Base-by-base conservation (phyloP, 2,113 vertebrate genomes). In the Ornithorhynchus anatinus region DNA sequence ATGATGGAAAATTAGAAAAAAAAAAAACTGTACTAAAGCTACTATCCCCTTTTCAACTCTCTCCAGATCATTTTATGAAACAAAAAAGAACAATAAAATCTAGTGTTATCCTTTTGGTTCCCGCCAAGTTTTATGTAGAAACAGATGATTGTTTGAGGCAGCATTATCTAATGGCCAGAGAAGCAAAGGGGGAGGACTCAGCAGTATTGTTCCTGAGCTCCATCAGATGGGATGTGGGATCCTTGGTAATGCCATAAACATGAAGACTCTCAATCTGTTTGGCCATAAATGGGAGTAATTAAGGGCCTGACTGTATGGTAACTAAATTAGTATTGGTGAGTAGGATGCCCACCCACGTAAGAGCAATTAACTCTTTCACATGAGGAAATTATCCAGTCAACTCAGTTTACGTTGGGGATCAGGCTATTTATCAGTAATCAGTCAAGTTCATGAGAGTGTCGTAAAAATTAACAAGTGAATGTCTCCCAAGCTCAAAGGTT, bases 51-150 rank as follows among this genome's bases (percentile, higher is more conserved):
- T 59, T 54, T 37, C 12, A 69, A 23, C 43, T 71, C 42, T 27
- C 14, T 79, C 5, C 53, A 81, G 16, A 6, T 65, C 22, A 59
- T 17, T 59, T 53, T 40, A 19, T 5, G n/a, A 43, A 72, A 59
- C 13, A 1, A n/a, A 36, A 42, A 35, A 58, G 35, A 43, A 33
- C 8, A 17, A 9, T 11, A 8, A 15, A 6, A 8, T 35, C n/a
- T 38, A 2, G 2, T 0, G 3, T 5, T 1, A 10, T 14, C 32
- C 22, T 43, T 43, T 25, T 57, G 6, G 23, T 7, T 25, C 6
- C 48, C 8, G 57, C 19, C 7, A 25, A 44, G 12, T 31, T 40
- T 17, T 23, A 8, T 22, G 32, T 52, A 40, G 40, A 59, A 45
- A 23, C 19, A 31, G 13, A 14, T 4, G 22, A 25, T 17, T 44